These are phyloP conservation scores for Lathamus discolor DNA, from an alignment of 2,113 vertebrate species.

Conservation along the genomic window DNA sequence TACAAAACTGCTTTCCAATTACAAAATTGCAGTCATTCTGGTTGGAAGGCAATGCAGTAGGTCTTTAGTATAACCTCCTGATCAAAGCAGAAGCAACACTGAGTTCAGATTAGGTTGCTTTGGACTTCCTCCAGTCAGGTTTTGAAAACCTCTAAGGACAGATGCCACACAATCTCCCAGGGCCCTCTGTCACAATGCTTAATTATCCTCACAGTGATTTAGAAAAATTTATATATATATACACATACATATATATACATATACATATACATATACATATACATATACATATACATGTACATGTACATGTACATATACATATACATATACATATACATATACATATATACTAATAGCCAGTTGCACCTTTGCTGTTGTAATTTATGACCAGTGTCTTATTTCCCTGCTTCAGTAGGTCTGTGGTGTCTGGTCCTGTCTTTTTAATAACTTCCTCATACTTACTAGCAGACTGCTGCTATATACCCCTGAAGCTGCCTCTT, in stretches of 20 bases:
- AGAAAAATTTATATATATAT: no score
- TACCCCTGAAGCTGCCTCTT: not conserved
- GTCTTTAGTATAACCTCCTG: not conserved
- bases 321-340: no score
- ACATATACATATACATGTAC: no score
- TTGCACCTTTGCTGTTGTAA: not conserved
- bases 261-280: no score
- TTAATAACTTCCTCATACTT: fast-evolving
- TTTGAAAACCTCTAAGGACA: not conserved
- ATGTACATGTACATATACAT: no score
- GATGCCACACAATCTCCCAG: not conserved
- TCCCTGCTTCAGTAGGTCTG: not conserved
- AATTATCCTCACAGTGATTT: not conserved
- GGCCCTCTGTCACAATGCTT: not conserved
- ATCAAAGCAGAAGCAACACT: not conserved
- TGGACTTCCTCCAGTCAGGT: not conserved
- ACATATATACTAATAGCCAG: not conserved
- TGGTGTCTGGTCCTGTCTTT: not conserved
- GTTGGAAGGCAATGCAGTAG: not conserved
- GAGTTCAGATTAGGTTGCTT: not conserved
- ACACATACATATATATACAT: no score
- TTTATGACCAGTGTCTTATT: not conserved
- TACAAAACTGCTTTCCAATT: not conserved
- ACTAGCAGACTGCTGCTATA: not conserved
- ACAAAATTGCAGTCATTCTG: not conserved